Conservation (phyloP, 1,140 invertebrate genomes). For the Dreissena rostriformis region DNA sequence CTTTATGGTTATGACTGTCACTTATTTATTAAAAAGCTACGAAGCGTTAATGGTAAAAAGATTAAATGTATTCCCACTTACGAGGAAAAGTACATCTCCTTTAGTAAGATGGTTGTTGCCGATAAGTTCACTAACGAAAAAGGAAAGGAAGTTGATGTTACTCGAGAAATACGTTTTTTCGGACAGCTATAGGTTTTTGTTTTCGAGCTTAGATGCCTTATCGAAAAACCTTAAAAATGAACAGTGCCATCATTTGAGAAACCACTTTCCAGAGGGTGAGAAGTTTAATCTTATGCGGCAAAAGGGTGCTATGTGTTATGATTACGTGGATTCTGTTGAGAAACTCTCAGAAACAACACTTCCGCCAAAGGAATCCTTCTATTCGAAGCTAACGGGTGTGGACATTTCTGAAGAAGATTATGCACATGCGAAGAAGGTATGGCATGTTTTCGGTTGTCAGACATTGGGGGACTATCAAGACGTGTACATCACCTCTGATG, state of each 20-base stretch:
- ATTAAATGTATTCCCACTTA: too few relatives aligned
- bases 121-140: too few relatives aligned
- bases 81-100: too few relatives aligned
- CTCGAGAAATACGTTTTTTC: neutral
- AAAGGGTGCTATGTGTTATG: conserved; percentile 72
- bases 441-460: conserved; percentile 70
- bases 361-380: conserved; percentile 36
- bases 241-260: too few relatives aligned
- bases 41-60: too few relatives aligned
- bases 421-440: conserved; percentile 67
- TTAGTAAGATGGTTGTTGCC: too few relatives aligned
- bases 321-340: conserved; percentile 64
- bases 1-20: too few relatives aligned
- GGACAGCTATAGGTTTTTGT: conserved; percentile 18
- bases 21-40: too few relatives aligned
- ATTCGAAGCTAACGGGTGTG: conserved; percentile 11
- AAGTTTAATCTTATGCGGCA: neutral
- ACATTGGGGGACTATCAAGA: conserved; percentile 80
- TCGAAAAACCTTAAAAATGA: conserved; percentile 22
- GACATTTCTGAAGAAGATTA: conserved; percentile 64
- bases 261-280: conserved; percentile 8
- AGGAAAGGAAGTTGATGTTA: too few relatives aligned
- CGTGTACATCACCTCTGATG: conserved; percentile 75
- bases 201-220: neutral
- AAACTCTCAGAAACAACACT: conserved; percentile 24